Base-by-base conservation (phyloP, 2,113 vertebrate species). In the Ictidomys tridecemlineatus region DNA sequence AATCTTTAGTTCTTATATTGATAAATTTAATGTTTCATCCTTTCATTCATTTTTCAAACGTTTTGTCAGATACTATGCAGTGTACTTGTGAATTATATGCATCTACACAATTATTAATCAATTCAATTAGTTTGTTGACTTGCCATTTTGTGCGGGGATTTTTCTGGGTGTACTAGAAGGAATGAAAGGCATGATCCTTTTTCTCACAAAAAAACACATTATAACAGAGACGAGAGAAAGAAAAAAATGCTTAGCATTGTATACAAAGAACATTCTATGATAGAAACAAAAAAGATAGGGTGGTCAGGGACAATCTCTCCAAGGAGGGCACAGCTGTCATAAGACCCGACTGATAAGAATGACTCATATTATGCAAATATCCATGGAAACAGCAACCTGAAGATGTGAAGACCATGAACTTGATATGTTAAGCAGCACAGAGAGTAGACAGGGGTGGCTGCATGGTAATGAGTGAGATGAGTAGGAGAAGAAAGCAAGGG, bases 31-130 rank as follows among this genome's bases (percentile, higher is more conserved):
- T 24, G 12, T 77, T 53, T 82, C 12, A 77, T 10, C 8, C 12
- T 78, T 80, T 89, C 4, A 74, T 8, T 83, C 28, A 69, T n/a
- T 56, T 93, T 45, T 87, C 61, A 94, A 77, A 32, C 53, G 26
- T 69, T 70, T 80, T 30, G 7, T 56, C 32, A 89, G 6, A 89
- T 16, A 86, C 5, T 30, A 8, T 42, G 14, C 2, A 58, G 22
- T 18, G 17, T 65, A 69, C 7, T 51, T 89, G 67, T 85, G 61
- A 77, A 58, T 72, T 80, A 48, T 12, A 65, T 48, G 5, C n/a
- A 63, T 65, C 17, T 78, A 63, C 74, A 22, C 42, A 93, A 61
- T 48, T 94, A 67, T 18, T 84, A 67, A 92, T 96, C 92, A 92
- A 56, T 13, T 85, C 42, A 51, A 72, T 42, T 89, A 94, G 65